Percentiles rank a stretch among this genome's conserved stretches.
Evolutionary conservation across 1,140 invertebrate genomes (phyloP).

Genomic region (Psix sp.): DNA sequence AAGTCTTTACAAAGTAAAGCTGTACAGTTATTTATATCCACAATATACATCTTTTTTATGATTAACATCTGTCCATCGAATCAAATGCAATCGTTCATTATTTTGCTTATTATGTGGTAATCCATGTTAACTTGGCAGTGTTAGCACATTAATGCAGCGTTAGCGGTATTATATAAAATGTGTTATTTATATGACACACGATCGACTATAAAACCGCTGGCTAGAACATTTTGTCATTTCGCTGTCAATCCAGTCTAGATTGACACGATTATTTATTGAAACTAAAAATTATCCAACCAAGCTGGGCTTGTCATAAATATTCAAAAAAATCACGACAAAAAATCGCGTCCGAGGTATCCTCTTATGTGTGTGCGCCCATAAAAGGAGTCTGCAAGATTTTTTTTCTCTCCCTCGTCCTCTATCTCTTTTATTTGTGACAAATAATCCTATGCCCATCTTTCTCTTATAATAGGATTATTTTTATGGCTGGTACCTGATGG

Average conservation of each 20-base stretch:
- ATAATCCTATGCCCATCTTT: constrained; percentile 35
- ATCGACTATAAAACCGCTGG: constrained; percentile 12
- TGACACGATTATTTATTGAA: constrained; percentile 11
- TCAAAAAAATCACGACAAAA: constrained; percentile 23
- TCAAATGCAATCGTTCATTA: constrained; percentile 22
- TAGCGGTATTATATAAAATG: too few relatives aligned
- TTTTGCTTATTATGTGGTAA: constrained; percentile 37
- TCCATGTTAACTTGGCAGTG: constrained; percentile 45
- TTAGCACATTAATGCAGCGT: constrained; percentile 28
- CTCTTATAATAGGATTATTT: constrained; percentile 44
- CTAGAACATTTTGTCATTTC: constrained; percentile 6
- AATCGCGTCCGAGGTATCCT: not conserved
- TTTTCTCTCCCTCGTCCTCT: constrained; percentile 2
- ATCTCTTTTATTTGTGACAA: constrained; percentile 28
- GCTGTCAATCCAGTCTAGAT: not conserved
- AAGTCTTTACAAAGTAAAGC: constrained; percentile 15
- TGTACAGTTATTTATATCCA: constrained; percentile 43
- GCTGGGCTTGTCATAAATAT: constrained; percentile 17
- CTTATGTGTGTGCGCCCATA: constrained; percentile 20
- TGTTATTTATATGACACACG: too few relatives aligned
- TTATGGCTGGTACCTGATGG: constrained; percentile 17
- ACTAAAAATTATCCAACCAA: constrained; percentile 16
- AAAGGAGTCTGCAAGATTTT: constrained; percentile 32
- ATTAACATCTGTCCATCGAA: constrained; percentile 29
- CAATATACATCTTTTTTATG: constrained; percentile 44